Evolutionary conservation across 2,888 invertebrate genomes (phyloP).

Genomic region (Pristionchus exspectatus): DNA sequence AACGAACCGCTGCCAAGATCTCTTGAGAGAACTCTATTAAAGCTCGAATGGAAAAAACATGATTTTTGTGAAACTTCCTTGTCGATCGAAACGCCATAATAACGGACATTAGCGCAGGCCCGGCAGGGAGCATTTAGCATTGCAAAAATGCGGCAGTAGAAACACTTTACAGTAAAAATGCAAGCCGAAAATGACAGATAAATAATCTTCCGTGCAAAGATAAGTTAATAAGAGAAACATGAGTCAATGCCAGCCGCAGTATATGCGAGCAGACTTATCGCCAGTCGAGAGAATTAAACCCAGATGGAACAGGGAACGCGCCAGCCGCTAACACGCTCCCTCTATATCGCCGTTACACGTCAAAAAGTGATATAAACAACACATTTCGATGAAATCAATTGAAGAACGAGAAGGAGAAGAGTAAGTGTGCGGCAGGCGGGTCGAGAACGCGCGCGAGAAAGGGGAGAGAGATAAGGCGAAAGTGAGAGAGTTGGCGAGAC

Average conservation of each 20-base stretch:
- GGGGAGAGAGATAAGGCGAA: background rate
- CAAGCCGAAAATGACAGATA: too few species aligned
- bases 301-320: background rate
- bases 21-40: too few species aligned
- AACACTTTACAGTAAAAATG: too few species aligned
- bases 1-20: too few species aligned
- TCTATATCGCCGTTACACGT: background rate
- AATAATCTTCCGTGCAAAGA: too few species aligned
- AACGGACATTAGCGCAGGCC: too few species aligned
- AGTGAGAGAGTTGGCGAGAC: background rate
- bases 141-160: too few species aligned
- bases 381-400: slow-evolving; percentile 1
- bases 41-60: too few species aligned
- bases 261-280: background rate
- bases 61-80: too few species aligned
- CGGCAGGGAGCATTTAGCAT: too few species aligned
- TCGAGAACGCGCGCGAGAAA: slow-evolving; percentile 22
- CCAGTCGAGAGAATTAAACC: background rate
- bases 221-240: too few species aligned
- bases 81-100: too few species aligned
- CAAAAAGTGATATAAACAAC: background rate
- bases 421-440: background rate
- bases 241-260: background rate
- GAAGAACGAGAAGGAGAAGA: background rate
- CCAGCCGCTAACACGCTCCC: background rate